Evolutionary conservation across 1,140 invertebrate genomes (phyloP), one percentile per base, ranked within the genome.

Genomic region (Oedothorax gibbosus): DNA sequence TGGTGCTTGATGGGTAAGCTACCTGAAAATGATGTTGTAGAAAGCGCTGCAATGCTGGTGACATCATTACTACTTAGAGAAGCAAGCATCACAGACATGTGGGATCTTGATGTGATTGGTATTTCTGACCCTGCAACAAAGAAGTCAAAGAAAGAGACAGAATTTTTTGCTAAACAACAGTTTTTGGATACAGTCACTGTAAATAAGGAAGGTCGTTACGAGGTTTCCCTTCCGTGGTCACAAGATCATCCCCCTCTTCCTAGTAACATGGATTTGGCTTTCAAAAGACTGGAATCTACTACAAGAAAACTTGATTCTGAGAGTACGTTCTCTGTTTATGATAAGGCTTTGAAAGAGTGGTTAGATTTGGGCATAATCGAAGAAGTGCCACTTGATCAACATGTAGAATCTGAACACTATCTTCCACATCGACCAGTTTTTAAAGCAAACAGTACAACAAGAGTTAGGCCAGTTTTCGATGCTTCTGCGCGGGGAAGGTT

Each of bases 391-490:
- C 21, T 20, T 57, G 57, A 77, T 8, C 2, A 7, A 18, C 12
- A 53, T 0, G 14, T 10, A 8, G 12, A 18, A 7, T 10, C n/a
- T 57, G 14, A 60, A 7, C 54, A 60, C 9, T 71, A 71, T 64
- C 50, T 73, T 0, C 6, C 66, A 5, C 54, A 71, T 71, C 14
- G 66, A 60, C 54, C 66, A 14, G 53, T 71, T 0, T n/a, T 69
- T 5, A 60, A 80, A 66, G 54, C 79, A 7, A 87, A 82, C 56
- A 6, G 12, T 0, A 87, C 87, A 2, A 88, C 87, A 51, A 85
- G 85, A 12, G 69, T 88, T 3, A 54, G 87, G 21, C 84, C 87
- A 12, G 87, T 88, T 10, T 88, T 88, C 56, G 87, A 88, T 71
- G 88, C 85, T 87, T n/a, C 86, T 11, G 75, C 8, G 86, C 88